Percentiles rank a stretch among this genome's conserved stretches.
phyloP scores from a whole-genome alignment of 2,888 invertebrate species.

The Caenorhabditis sp. region DNA sequence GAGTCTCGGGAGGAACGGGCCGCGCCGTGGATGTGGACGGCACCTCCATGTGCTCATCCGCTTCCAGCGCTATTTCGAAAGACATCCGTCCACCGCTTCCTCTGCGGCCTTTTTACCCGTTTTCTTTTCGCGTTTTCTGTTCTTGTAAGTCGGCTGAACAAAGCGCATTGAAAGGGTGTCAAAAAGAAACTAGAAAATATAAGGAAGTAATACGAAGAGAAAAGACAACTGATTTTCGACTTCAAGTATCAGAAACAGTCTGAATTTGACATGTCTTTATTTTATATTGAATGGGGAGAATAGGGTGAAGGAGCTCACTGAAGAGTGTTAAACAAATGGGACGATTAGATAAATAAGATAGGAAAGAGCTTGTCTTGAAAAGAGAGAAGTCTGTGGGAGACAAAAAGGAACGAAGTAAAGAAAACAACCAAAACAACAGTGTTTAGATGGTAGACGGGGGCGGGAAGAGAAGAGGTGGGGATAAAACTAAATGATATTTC shows the following conservation, averaged over 20 bases:
- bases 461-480: constrained; percentile 2
- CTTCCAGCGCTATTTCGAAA: constrained; percentile 14
- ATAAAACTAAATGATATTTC: constrained; percentile 8
- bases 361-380: too few relatives aligned
- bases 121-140: background rate
- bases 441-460: too few relatives aligned
- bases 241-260: background rate
- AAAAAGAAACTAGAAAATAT: background rate
- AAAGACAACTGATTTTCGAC: background rate
- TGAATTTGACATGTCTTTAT: constrained; percentile 3
- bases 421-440: too few relatives aligned
- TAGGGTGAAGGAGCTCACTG: background rate
- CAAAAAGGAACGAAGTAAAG: constrained; percentile 6
- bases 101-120: background rate
- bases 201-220: background rate
- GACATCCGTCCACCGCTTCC: constrained; percentile 9
- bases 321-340: background rate
- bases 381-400: background rate
- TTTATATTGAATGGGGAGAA: constrained; percentile 1
- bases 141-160: background rate
- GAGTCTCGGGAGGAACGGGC: too few relatives aligned
- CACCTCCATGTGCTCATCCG: background rate
- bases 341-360: background rate
- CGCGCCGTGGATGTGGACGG: background rate
- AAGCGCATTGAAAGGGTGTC: background rate